These are phyloP conservation scores for Heliconius aoede DNA, from an alignment of 2,888 invertebrate genomes.

Conservation along the genomic window DNA sequence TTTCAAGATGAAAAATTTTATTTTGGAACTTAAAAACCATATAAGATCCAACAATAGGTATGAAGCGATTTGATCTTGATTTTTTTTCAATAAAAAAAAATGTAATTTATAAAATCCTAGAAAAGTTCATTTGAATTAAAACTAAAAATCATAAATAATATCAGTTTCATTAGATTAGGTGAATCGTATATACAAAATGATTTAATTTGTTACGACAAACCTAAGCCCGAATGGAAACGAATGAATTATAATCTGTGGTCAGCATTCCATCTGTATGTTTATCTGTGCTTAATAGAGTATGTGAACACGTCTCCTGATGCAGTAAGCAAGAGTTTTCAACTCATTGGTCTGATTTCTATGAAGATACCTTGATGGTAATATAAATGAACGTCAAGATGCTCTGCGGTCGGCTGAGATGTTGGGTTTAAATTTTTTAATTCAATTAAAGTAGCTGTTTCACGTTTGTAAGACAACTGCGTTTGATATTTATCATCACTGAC, in stretches of 20 bases:
- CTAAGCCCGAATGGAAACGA: constrained; percentile 39
- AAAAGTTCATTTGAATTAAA: background rate
- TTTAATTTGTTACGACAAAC: constrained; percentile 38
- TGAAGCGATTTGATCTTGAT: background rate
- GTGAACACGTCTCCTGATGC: constrained; percentile 67
- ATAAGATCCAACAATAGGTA: background rate
- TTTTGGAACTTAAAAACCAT: background rate
- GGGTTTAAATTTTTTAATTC: constrained; percentile 34
- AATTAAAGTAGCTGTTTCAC: constrained; percentile 30
- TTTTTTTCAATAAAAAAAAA: background rate
- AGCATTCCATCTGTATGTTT: constrained; percentile 60
- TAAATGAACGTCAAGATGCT: constrained; percentile 51
- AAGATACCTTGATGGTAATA: constrained; percentile 45
- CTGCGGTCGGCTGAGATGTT: constrained; percentile 52
- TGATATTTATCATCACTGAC: background rate
- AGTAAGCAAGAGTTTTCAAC: constrained; percentile 62
- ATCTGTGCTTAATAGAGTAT: constrained; percentile 71
- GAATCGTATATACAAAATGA: constrained; percentile 33
- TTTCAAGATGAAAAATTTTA: no score
- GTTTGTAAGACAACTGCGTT: background rate
- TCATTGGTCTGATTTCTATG: constrained; percentile 58
- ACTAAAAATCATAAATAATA: no score
- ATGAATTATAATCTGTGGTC: constrained; percentile 58
- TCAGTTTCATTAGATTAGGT: constrained; percentile 11
- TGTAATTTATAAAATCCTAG: background rate